Evolutionary conservation across 1,140 invertebrate species (phyloP).

Genomic region (Ceratina calcarata): DNA sequence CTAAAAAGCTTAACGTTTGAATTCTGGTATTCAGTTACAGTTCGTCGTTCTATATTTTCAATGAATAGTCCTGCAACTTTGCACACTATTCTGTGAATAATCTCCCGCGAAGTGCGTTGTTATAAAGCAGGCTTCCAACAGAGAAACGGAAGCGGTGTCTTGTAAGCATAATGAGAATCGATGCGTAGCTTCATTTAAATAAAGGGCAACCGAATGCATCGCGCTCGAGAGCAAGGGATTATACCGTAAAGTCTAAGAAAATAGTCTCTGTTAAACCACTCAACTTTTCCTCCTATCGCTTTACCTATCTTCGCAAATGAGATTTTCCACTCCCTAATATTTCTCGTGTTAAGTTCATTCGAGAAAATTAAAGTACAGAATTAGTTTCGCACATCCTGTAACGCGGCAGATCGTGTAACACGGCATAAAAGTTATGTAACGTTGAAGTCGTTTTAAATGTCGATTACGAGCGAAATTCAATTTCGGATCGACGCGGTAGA

Average conservation of each 20-base stretch:
- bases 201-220: background rate
- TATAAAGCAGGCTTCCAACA: background rate
- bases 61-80: background rate
- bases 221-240: background rate
- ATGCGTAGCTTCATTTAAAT: slow-evolving; percentile 4
- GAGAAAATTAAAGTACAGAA: slow-evolving; percentile 6
- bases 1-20: background rate
- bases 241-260: background rate
- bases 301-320: background rate
- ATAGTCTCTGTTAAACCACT: background rate
- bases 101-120: background rate
- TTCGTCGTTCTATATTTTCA: background rate
- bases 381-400: background rate
- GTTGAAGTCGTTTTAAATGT: no score
- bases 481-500: no score
- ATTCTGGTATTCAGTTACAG: background rate
- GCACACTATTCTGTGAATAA: background rate
- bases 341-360: background rate
- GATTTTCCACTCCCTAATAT: background rate
- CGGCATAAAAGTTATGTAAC: no score
- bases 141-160: background rate
- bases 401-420: background rate
- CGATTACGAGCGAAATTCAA: no score
- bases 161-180: background rate
- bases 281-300: background rate